phyloP scores from a whole-genome alignment of 2,113 vertebrate species.

The Nibea coibor region DNA sequence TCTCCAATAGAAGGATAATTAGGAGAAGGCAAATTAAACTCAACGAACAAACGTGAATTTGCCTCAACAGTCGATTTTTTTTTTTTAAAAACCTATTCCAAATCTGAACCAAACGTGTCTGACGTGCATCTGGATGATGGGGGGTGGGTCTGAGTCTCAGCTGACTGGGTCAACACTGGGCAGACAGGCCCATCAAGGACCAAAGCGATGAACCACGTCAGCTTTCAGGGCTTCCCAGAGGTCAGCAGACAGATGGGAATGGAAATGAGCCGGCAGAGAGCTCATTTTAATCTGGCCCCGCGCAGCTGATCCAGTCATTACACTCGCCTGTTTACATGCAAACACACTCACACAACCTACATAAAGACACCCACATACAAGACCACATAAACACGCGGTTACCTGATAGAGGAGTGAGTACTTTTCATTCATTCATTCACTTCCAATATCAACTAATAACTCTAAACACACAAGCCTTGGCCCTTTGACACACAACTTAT shows the following conservation, averaged over 20 bases:
- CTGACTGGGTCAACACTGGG: slow-evolving; percentile 62
- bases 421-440: slow-evolving; percentile 32
- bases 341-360: slow-evolving; percentile 49
- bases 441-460: slow-evolving; percentile 42
- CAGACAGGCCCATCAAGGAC: slow-evolving; percentile 70
- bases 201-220: slow-evolving; percentile 63
- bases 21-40: not conserved
- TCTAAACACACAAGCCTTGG: slow-evolving; percentile 43
- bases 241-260: slow-evolving; percentile 87
- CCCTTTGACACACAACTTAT: slow-evolving; percentile 57
- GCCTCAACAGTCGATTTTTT: not conserved
- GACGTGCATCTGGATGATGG: not conserved
- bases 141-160: slow-evolving; percentile 35
- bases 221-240: slow-evolving; percentile 75
- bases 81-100: not conserved
- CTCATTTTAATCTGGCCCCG: slow-evolving; percentile 82
- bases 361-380: slow-evolving; percentile 37
- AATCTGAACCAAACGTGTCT: slow-evolving; percentile 19
- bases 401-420: not conserved
- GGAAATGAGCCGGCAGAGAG: slow-evolving; percentile 80
- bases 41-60: not conserved
- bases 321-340: slow-evolving; percentile 76
- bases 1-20: not conserved
- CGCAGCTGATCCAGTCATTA: slow-evolving; percentile 82
- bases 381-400: slow-evolving; percentile 5